A percentile compares a stretch with the other conserved stretches of the same genome.
phyloP scores from a whole-genome alignment of 2,888 invertebrate species.

The Taphrorychus bicolor region DNA sequence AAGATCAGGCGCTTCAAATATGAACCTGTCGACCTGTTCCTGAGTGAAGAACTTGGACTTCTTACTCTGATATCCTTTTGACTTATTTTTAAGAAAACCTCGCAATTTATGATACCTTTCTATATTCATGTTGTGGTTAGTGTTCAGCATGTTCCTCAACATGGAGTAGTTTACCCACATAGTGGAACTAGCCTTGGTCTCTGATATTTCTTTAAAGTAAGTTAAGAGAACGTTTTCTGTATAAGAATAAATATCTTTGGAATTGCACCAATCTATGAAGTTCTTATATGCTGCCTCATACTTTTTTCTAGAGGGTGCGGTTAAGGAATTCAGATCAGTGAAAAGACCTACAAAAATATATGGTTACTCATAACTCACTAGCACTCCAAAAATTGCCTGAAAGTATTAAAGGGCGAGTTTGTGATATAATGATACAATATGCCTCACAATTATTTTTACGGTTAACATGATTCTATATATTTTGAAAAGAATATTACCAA shows the following conservation, averaged over 20 bases:
- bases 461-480: too few species aligned
- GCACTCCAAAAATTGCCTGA: too few species aligned
- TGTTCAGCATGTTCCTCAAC: constrained; percentile 4
- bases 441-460: too few species aligned
- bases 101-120: constrained; percentile 35
- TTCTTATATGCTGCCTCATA: constrained; percentile 36
- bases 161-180: constrained; percentile 11
- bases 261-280: constrained; percentile 42
- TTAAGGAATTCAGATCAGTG: too few species aligned
- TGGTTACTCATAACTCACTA: too few species aligned
- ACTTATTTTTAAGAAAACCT: constrained; percentile 45
- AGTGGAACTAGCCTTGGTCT: constrained; percentile 8
- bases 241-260: constrained; percentile 29
- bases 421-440: too few species aligned
- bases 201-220: constrained; percentile 41
- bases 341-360: too few species aligned
- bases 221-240: constrained; percentile 42
- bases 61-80: constrained; percentile 49
- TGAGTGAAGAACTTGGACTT: constrained; percentile 48
- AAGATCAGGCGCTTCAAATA: constrained; percentile 16
- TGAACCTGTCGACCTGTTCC: constrained; percentile 32
- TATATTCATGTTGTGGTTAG: constrained; percentile 30
- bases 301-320: constrained; percentile 29
- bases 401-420: too few species aligned
- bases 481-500: too few species aligned